Percentiles rank a stretch among this genome's conserved stretches.
Conservation (phyloP, 2,113 vertebrate genomes). For the Saguinus midas region DNA sequence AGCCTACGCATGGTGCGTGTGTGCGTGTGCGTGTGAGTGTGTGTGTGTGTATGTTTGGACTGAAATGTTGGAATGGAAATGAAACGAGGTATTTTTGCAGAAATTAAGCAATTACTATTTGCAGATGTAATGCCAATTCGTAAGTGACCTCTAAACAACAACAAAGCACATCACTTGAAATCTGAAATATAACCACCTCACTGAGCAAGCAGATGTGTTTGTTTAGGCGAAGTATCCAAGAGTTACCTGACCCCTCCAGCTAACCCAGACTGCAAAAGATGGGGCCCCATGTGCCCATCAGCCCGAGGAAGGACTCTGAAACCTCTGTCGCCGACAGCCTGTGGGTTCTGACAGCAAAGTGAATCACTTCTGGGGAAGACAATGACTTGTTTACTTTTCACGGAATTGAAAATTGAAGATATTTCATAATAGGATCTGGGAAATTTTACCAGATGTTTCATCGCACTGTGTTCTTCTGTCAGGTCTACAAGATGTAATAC, state of each 20-base stretch:
- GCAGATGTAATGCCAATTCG: slow-evolving; percentile 28
- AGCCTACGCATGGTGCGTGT: slow-evolving; percentile 13
- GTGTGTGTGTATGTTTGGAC: neutral
- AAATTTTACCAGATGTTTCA: slow-evolving; percentile 84
- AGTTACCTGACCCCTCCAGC: neutral
- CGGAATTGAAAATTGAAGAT: slow-evolving; percentile 79
- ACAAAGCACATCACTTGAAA: slow-evolving; percentile 27
- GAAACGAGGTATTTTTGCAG: slow-evolving; percentile 61
- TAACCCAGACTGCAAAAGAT: neutral
- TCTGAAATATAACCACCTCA: slow-evolving; percentile 12
- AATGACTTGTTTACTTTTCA: slow-evolving; percentile 82
- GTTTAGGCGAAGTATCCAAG: slow-evolving; percentile 27
- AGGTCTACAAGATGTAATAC: slow-evolving; percentile 76
- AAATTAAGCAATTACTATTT: slow-evolving; percentile 66
- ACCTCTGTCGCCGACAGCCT: slow-evolving; percentile 10
- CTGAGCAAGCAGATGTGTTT: slow-evolving; percentile 24
- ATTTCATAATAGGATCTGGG: slow-evolving; percentile 82
- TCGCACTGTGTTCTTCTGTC: slow-evolving; percentile 79
- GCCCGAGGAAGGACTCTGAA: slow-evolving; percentile 18
- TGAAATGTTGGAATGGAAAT: slow-evolving; percentile 36
- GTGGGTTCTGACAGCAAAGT: slow-evolving; percentile 67
- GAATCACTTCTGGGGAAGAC: slow-evolving; percentile 76
- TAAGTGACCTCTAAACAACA: slow-evolving; percentile 9
- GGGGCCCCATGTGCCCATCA: neutral
- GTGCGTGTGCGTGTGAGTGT: neutral